phyloP scores from a whole-genome alignment of 37 sponge, comb jelly and placozoan species.

The Theonella swinhoei region DNA sequence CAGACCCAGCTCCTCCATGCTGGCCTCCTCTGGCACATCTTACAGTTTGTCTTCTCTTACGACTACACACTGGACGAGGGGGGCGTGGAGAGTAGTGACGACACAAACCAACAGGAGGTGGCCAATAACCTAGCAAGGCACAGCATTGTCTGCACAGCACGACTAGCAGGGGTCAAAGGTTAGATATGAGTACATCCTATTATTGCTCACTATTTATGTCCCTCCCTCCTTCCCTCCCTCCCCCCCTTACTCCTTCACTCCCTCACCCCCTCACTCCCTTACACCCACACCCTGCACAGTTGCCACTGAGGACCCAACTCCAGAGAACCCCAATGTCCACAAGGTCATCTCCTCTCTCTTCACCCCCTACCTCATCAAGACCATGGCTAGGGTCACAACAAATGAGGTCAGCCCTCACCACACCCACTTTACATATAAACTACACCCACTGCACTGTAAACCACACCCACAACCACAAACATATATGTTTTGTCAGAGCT shows the following conservation, averaged over 20 bases:
- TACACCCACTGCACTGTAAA: neutral
- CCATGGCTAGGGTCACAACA: constrained; percentile 46
- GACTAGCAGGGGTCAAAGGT: constrained; percentile 83
- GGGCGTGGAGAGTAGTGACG: constrained; percentile 90
- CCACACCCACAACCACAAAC: constrained; percentile 1
- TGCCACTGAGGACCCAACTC: constrained; percentile 70
- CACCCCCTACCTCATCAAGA: constrained; percentile 84
- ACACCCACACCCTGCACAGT: neutral
- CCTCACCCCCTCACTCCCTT: neutral
- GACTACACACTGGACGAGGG: constrained; percentile 99
- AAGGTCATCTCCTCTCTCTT: constrained; percentile 64
- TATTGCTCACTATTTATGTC: neutral
- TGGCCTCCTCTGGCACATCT: constrained; percentile 82
- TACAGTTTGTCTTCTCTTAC: constrained; percentile 92
- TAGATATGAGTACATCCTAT: too few relatives aligned
- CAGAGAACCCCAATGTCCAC: constrained; percentile 75
- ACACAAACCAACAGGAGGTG: constrained; percentile 93
- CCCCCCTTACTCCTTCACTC: neutral
- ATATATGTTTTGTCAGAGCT: too few relatives aligned
- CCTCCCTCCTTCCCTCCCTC: neutral
- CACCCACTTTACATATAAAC: too few relatives aligned
- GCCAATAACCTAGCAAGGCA: constrained; percentile 91
- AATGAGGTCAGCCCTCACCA: constrained; percentile 54
- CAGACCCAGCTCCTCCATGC: constrained; percentile 91
- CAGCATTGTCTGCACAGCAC: constrained; percentile 69